phyloP scores from a whole-genome alignment of 2,113 vertebrate species.

The Cryptotis parvus region DNA sequence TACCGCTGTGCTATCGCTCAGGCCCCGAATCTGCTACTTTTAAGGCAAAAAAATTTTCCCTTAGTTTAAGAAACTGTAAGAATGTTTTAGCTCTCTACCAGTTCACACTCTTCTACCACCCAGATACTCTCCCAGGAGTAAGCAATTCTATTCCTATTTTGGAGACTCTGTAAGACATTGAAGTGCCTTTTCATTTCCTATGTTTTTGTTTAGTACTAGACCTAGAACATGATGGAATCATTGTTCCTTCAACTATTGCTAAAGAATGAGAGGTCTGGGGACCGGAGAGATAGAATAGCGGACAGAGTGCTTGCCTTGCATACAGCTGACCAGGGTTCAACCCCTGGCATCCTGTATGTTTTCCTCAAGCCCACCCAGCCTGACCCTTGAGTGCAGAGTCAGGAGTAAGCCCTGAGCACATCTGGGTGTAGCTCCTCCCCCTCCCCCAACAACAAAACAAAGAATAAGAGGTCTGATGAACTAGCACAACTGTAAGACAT shows the following conservation, averaged over 20 bases:
- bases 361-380: no score
- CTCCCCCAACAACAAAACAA: no score
- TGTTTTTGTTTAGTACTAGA: background rate
- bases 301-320: no score
- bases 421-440: no score
- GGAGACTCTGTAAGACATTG: conserved; percentile 33
- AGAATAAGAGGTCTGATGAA: conserved; percentile 27
- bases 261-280: background rate
- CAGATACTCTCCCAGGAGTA: background rate
- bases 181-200: conserved; percentile 24
- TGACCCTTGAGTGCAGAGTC: no score
- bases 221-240: background rate
- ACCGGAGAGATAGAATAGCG: no score
- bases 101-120: background rate
- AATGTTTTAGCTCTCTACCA: background rate
- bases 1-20: no score
- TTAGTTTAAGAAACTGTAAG: conserved; percentile 5
- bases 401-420: no score
- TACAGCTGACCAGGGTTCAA: no score
- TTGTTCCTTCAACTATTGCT: conserved; percentile 33
- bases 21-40: conserved; percentile 49
- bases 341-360: no score
- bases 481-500: conserved; percentile 25
- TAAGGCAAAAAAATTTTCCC: conserved; percentile 30
- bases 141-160: conserved; percentile 30